A percentile compares a stretch with the other conserved stretches of the same genome.
These are phyloP conservation scores for Zygaena filipendulae DNA, from an alignment of 2,888 invertebrate genomes.

Conservation along the genomic window DNA sequence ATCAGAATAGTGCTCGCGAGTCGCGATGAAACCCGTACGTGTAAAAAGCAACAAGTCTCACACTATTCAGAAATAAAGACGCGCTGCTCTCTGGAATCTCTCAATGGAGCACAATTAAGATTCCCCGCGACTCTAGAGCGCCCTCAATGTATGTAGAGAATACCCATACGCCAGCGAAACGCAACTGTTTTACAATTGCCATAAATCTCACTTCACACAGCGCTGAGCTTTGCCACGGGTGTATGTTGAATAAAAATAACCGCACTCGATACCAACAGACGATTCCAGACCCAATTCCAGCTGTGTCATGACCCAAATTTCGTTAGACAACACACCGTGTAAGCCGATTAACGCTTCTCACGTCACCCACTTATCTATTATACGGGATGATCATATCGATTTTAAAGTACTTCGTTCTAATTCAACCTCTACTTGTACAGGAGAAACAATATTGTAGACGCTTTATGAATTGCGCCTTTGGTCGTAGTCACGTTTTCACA, in stretches of 20 bases:
- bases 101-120: constrained; percentile 63
- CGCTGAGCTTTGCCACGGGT: constrained; percentile 26
- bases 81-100: constrained; percentile 35
- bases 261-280: constrained; percentile 19
- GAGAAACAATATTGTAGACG: no score
- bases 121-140: constrained; percentile 40
- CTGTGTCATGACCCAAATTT: constrained; percentile 30
- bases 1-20: no score
- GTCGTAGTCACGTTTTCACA: constrained; percentile 44
- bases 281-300: constrained; percentile 33
- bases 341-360: constrained; percentile 41
- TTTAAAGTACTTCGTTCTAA: no score
- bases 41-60: constrained; percentile 52
- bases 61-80: constrained; percentile 50
- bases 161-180: constrained; percentile 29
- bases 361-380: constrained; percentile 35
- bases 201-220: constrained; percentile 51
- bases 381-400: constrained; percentile 33
- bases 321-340: constrained; percentile 24
- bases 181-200: constrained; percentile 40
- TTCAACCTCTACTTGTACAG: no score
- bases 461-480: no score
- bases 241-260: constrained; percentile 45
- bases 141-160: constrained; percentile 38
- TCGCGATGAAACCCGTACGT: constrained; percentile 29